A percentile compares a stretch with the other conserved stretches of the same genome.
These are phyloP conservation scores for Formica selysi DNA, from an alignment of 1,140 invertebrate genomes.

Conservation along the genomic window DNA sequence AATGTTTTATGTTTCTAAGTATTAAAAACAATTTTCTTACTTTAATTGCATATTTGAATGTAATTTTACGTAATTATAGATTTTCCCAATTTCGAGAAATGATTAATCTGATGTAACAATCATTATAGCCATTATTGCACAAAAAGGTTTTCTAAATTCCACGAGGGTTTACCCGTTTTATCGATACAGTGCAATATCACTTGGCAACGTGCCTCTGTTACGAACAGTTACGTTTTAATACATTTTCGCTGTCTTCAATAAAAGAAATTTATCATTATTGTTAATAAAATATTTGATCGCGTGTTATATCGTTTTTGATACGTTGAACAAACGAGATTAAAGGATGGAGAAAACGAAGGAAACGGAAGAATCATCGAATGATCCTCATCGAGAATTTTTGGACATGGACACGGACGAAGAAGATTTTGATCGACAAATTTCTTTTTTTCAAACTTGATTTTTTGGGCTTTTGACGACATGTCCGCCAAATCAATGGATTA, in stretches of 20 bases:
- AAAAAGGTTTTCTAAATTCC: no score
- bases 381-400: constrained; percentile 82
- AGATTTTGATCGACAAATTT: constrained; percentile 83
- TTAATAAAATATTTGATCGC: not conserved
- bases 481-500: not conserved
- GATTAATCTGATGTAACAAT: no score
- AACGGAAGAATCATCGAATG: constrained; percentile 74
- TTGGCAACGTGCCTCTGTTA: not conserved
- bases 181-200: not conserved
- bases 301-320: not conserved
- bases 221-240: not conserved
- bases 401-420: constrained; percentile 85
- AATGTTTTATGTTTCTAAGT: no score
- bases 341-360: constrained; percentile 70
- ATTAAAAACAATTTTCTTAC: no score
- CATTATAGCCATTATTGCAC: no score
- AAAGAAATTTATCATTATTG: not conserved
- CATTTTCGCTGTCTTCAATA: no score
- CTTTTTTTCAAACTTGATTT: not conserved
- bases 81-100: no score
- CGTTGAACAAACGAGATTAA: constrained; percentile 64
- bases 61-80: no score
- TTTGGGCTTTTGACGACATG: not conserved
- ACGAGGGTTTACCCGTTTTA: not conserved
- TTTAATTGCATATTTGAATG: no score